A percentile compares a stretch with the other conserved stretches of the same genome.
Evolutionary conservation across 2,797 vertebrate species (phyloP).

Genomic region (Distichodus sexfasciatus): DNA sequence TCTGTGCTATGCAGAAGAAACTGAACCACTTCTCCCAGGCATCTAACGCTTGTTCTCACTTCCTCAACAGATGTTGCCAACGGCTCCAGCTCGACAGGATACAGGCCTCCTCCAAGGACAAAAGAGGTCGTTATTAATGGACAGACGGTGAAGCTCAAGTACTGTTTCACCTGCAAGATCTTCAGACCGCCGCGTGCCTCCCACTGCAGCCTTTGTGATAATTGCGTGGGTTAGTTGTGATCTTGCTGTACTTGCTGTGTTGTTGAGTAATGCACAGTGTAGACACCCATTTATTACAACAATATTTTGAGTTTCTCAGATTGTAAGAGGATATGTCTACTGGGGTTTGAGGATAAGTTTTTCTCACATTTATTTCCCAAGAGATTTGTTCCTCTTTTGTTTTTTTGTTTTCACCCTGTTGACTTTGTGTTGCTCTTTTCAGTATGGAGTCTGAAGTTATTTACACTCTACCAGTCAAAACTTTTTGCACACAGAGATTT

Average conservation of each 20-base stretch:
- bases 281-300: neutral
- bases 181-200: constrained; percentile 97
- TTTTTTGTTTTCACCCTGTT: too few species aligned
- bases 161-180: constrained; percentile 99
- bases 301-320: neutral
- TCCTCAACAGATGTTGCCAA: constrained; percentile 85
- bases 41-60: neutral
- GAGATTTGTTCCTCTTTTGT: neutral
- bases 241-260: neutral
- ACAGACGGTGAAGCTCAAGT: constrained; percentile 95
- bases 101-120: constrained; percentile 93
- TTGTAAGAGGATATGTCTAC: neutral
- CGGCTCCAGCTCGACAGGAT: constrained; percentile 85
- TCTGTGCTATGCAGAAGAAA: neutral
- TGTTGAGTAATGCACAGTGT: neutral
- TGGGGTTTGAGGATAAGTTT: neutral
- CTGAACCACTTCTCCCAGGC: neutral
- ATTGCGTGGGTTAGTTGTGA: constrained; percentile 93
- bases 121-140: constrained; percentile 96
- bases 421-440: too few species aligned
- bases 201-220: constrained; percentile 98
- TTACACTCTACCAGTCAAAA: too few species aligned
- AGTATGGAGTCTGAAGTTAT: too few species aligned
- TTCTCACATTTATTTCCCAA: neutral
- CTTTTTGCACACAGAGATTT: too few species aligned